Percentiles rank a stretch among this genome's conserved stretches.
Conservation (phyloP, 1,140 invertebrate genomes). For the Drosophila mauritiana region DNA sequence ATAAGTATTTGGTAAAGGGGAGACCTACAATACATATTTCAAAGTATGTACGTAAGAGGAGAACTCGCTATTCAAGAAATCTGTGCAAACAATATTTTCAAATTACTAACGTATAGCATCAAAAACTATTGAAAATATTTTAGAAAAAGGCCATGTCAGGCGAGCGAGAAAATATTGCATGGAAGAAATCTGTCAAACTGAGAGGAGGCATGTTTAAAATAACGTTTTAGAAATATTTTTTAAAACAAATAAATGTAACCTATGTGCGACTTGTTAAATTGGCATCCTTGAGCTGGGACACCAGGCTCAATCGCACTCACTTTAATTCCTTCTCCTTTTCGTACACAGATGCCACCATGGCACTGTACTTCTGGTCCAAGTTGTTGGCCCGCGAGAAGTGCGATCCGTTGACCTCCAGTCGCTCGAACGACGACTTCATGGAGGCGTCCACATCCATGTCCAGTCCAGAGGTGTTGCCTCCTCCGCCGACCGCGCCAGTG, state of each 20-base stretch:
- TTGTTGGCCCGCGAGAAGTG: conserved; percentile 56
- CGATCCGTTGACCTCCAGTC: conserved; percentile 43
- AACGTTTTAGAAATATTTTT: conserved; percentile 10
- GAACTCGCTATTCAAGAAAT: conserved; percentile 16
- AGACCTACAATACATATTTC: neutral
- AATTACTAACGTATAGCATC: neutral
- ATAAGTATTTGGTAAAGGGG: conserved; percentile 27
- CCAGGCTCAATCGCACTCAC: conserved; percentile 48
- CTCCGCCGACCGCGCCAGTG: conserved; percentile 16
- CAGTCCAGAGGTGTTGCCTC: neutral
- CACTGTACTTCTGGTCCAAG: conserved; percentile 77
- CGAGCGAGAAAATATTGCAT: conserved; percentile 22
- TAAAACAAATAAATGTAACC: conserved; percentile 8
- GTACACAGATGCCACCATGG: conserved; percentile 77
- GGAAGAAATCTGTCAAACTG: conserved; percentile 23
- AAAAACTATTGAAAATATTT: neutral
- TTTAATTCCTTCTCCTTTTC: conserved; percentile 70
- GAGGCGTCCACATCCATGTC: conserved; percentile 54
- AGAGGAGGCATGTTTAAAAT: neutral
- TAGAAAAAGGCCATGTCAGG: neutral
- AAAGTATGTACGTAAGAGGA: neutral
- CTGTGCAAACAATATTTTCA: conserved; percentile 34
- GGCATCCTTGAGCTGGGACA: conserved; percentile 3
- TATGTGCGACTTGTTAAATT: conserved; percentile 21
- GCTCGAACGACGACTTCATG: conserved; percentile 75